phyloP scores from a whole-genome alignment of 2,797 vertebrate species.

The Oreochromis grahami region DNA sequence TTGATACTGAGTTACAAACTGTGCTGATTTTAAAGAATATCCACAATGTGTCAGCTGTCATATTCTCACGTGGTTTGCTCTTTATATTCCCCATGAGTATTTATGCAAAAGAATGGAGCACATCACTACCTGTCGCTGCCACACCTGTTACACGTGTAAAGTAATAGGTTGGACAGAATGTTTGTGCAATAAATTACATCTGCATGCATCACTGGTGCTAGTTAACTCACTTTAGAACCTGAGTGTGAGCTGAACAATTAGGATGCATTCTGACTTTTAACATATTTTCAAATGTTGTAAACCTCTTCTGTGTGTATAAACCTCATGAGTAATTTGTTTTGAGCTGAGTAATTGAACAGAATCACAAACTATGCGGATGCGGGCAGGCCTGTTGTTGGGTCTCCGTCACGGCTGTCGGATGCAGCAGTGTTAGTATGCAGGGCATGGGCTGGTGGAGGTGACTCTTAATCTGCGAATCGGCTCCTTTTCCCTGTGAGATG shows the following conservation, averaged over 20 bases:
- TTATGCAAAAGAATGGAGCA: not conserved
- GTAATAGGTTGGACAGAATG: not conserved
- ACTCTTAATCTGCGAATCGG: constrained; percentile 26
- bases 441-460: not conserved
- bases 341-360: not conserved
- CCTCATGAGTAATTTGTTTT: not conserved
- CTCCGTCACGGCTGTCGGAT: not conserved
- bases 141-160: not conserved
- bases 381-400: not conserved
- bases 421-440: constrained; percentile 35
- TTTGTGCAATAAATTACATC: not conserved
- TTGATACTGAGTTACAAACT: not conserved
- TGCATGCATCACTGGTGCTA: not conserved
- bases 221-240: not conserved
- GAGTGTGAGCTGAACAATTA: not conserved
- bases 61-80: not conserved
- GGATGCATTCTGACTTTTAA: not conserved
- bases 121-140: not conserved
- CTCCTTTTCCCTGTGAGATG: not conserved
- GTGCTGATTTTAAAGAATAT: not conserved
- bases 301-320: not conserved
- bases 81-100: not conserved
- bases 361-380: not conserved
- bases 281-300: not conserved
- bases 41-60: not conserved